phyloP scores from a whole-genome alignment of 2,888 invertebrate species.

The Cylloceria caligata region DNA sequence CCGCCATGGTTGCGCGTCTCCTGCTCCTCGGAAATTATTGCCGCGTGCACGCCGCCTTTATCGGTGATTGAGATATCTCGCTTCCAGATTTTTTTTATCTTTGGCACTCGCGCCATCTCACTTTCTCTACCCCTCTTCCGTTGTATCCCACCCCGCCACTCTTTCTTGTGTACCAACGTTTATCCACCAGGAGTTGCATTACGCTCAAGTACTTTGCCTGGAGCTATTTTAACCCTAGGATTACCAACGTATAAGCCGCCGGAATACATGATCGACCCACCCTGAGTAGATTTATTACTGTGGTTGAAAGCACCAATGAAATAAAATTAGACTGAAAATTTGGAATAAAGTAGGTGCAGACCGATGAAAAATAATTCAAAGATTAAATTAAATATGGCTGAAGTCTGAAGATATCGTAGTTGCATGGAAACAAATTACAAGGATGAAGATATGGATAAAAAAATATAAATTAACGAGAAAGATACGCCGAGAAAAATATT shows the following conservation, averaged over 20 bases:
- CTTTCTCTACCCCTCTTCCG: too few relatives aligned
- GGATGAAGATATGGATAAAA: background rate
- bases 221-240: conserved; percentile 52
- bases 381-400: conserved; percentile 19
- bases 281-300: conserved; percentile 7
- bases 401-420: background rate
- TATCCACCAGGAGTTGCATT: conserved; percentile 61
- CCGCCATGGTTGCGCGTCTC: conserved; percentile 80
- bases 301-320: conserved; percentile 16
- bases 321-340: conserved; percentile 18
- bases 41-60: conserved; percentile 75
- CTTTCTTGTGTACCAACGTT: conserved; percentile 17
- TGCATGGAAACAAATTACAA: background rate
- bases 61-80: conserved; percentile 82
- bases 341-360: conserved; percentile 4
- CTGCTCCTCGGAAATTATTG: conserved; percentile 78
- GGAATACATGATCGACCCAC: conserved; percentile 23
- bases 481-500: background rate
- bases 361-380: conserved; percentile 7
- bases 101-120: background rate
- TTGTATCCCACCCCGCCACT: conserved; percentile 22
- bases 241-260: conserved; percentile 35
- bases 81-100: conserved; percentile 47
- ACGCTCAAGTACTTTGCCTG: conserved; percentile 45
- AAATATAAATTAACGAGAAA: background rate